Percentiles rank a stretch among this genome's conserved stretches.
phyloP scores from a whole-genome alignment of 2,113 vertebrate species.

The Malurus elegans region DNA sequence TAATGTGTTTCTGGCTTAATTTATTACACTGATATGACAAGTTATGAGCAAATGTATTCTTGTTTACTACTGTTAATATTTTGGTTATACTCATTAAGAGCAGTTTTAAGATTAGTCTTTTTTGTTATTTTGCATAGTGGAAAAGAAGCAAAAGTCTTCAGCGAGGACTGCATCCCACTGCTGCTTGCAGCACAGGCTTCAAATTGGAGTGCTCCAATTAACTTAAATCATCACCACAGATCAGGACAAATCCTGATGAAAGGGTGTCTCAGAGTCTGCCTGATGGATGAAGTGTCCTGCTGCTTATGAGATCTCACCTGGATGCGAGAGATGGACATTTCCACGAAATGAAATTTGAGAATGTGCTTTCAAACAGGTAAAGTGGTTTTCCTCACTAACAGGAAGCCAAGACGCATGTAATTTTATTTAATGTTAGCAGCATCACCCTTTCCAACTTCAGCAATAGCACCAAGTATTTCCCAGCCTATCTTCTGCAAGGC shows the following conservation, averaged over 20 bases:
- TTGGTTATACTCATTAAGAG: slow-evolving; percentile 72
- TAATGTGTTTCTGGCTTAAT: slow-evolving; percentile 67
- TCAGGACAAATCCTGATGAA: neutral
- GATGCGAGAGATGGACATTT: neutral
- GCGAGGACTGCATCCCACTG: neutral
- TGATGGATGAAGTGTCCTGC: neutral
- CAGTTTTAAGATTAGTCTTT: slow-evolving; percentile 72
- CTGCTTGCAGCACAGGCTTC: neutral
- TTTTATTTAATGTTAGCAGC: neutral
- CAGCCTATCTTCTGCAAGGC: neutral
- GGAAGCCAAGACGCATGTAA: neutral
- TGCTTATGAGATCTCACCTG: neutral
- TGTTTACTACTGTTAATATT: slow-evolving; percentile 61
- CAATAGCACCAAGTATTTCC: neutral
- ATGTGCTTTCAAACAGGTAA: neutral
- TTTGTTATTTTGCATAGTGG: slow-evolving; percentile 55
- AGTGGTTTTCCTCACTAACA: neutral
- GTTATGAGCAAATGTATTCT: slow-evolving; percentile 57
- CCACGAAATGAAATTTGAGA: neutral
- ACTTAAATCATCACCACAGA: neutral
- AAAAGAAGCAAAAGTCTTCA: slow-evolving; percentile 40
- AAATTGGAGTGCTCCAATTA: neutral
- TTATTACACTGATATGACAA: slow-evolving; percentile 63
- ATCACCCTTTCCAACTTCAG: neutral
- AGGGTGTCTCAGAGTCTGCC: neutral